These are phyloP conservation scores for Camptogramma bilineatum DNA, from an alignment of 2,888 invertebrate species.

Conservation along the genomic window DNA sequence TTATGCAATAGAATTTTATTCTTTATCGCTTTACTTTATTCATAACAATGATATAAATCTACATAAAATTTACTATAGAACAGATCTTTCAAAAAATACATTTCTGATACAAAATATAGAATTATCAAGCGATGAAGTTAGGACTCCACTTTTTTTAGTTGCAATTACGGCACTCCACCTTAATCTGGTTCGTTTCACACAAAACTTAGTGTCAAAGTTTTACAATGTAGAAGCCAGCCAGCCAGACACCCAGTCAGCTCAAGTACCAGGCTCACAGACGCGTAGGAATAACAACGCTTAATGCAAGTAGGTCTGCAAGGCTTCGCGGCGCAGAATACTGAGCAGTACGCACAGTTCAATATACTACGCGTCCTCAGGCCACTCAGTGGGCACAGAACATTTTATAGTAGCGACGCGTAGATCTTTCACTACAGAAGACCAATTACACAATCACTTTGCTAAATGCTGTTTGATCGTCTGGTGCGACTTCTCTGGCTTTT, in stretches of 20 bases:
- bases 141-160: too few species aligned
- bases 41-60: too few species aligned
- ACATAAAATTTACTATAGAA: too few species aligned
- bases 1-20: too few species aligned
- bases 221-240: background rate
- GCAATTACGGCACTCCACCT: too few species aligned
- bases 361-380: constrained; percentile 63
- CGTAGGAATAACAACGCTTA: constrained; percentile 48
- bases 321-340: constrained; percentile 27
- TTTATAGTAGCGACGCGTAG: background rate
- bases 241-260: constrained; percentile 7
- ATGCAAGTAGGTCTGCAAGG: constrained; percentile 29
- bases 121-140: too few species aligned
- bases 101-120: too few species aligned
- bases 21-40: too few species aligned
- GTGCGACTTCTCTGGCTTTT: background rate
- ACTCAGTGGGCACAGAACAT: constrained; percentile 37
- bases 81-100: too few species aligned
- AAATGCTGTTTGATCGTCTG: background rate
- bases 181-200: too few species aligned
- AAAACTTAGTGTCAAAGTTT: too few species aligned
- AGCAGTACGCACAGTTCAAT: constrained; percentile 54
- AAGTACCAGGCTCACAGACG: constrained; percentile 42
- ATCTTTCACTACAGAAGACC: background rate
- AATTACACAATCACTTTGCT: background rate